Evolutionary conservation across 2,888 invertebrate species (phyloP).

Genomic region (Eupeodes luniger): DNA sequence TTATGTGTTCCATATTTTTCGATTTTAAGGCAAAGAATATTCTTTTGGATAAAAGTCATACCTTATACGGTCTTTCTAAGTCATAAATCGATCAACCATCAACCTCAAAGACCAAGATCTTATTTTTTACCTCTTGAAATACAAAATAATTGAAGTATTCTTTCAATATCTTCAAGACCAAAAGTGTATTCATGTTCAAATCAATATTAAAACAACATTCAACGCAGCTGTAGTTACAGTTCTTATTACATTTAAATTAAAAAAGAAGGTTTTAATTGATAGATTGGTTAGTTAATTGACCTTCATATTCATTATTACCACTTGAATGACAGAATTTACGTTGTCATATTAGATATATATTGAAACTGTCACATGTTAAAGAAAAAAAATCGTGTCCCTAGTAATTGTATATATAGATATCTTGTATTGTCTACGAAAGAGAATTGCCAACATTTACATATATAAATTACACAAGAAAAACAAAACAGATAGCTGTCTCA

Average conservation of each 20-base stretch:
- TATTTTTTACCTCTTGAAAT: too few species aligned
- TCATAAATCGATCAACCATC: too few species aligned
- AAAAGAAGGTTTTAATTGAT: not conserved
- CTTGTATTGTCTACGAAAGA: not conserved
- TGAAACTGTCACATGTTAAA: not conserved
- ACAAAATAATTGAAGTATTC: too few species aligned
- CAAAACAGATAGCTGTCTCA: not conserved
- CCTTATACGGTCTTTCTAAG: too few species aligned
- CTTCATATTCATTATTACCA: constrained; percentile 7
- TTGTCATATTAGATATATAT: not conserved
- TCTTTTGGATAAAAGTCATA: too few species aligned
- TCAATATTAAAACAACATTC: not conserved
- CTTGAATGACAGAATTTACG: constrained; percentile 3
- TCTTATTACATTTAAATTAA: constrained; percentile 4
- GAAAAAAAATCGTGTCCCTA: not conserved
- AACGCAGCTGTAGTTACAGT: not conserved
- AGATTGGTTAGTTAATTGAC: constrained; percentile 4
- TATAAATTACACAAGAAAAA: not conserved
- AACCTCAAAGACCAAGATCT: too few species aligned
- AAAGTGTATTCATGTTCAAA: not conserved
- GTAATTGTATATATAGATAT: not conserved
- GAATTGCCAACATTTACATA: not conserved
- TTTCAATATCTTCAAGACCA: not conserved
- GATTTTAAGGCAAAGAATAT: too few species aligned
- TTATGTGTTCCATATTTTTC: too few species aligned